Evolutionary conservation across 2,113 vertebrate species (phyloP).

Genomic region (Scomber japonicus): DNA sequence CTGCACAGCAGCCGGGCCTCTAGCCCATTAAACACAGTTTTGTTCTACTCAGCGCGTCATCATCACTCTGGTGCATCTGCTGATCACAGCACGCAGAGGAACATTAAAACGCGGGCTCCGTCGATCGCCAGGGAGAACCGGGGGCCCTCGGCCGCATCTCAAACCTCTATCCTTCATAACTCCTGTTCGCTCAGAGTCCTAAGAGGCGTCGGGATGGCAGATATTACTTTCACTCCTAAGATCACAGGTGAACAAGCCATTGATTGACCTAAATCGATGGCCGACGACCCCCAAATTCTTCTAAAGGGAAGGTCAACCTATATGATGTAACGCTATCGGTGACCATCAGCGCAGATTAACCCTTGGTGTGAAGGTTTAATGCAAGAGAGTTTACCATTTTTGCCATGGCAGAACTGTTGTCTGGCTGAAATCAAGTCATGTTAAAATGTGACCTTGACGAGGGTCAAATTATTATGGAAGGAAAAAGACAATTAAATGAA

Average conservation of each 20-base stretch:
- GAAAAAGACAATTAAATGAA: not conserved
- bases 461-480: not conserved
- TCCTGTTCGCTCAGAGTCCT: not conserved
- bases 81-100: constrained; percentile 64
- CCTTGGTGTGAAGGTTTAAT: not conserved
- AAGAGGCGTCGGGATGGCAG: not conserved
- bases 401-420: not conserved
- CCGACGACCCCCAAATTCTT: not conserved
- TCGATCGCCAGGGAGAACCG: constrained; percentile 24
- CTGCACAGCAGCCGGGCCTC: constrained; percentile 53
- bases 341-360: constrained; percentile 8
- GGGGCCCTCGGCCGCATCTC: constrained; percentile 11
- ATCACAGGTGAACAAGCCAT: not conserved
- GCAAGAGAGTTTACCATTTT: not conserved
- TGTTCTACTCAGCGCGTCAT: constrained; percentile 71
- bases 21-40: constrained; percentile 69
- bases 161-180: not conserved
- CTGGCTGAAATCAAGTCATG: not conserved
- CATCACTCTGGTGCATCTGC: constrained; percentile 68
- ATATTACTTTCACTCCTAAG: not conserved
- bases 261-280: not conserved
- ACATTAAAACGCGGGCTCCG: constrained; percentile 51
- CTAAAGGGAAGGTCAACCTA: constrained; percentile 16
- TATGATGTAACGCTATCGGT: not conserved
- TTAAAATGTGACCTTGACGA: not conserved